Evolutionary conservation across 2,113 vertebrate genomes (phyloP).

Genomic region (Erythrocercus mccallii): DNA sequence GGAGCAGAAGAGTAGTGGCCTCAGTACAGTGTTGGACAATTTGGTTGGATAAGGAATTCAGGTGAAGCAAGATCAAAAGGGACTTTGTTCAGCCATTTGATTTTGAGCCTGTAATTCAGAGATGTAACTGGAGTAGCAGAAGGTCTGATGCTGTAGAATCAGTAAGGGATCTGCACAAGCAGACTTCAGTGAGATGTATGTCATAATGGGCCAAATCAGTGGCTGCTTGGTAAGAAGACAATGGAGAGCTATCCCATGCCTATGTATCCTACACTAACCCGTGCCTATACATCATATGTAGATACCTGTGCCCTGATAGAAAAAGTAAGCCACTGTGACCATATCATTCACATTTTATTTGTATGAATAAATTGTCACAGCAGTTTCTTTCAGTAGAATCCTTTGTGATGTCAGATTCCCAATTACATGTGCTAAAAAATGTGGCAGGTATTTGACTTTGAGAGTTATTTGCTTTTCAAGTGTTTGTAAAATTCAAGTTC

Average conservation of each 20-base stretch:
- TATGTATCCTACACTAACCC: neutral
- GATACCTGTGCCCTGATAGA: neutral
- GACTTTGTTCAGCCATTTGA: neutral
- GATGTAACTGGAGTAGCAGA: neutral
- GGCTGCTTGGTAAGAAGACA: neutral
- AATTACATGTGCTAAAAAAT: neutral
- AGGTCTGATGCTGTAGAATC: neutral
- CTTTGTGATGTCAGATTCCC: neutral
- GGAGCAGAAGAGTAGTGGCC: accelerated
- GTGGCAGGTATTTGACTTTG: neutral
- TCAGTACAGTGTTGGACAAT: no score
- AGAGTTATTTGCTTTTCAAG: neutral
- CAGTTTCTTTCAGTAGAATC: neutral
- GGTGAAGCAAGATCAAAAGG: accelerated
- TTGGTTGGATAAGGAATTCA: neutral
- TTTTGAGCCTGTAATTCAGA: neutral
- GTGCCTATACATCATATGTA: neutral
- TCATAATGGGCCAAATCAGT: neutral
- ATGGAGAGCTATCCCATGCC: neutral
- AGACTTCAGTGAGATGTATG: accelerated
- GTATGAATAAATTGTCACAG: neutral
- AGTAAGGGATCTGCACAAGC: neutral
- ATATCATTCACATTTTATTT: neutral
- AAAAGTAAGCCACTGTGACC: neutral
- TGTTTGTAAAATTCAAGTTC: neutral